These are phyloP conservation scores for Drymonia ruficornis DNA, from an alignment of 2,888 invertebrate species.

Conservation along the genomic window DNA sequence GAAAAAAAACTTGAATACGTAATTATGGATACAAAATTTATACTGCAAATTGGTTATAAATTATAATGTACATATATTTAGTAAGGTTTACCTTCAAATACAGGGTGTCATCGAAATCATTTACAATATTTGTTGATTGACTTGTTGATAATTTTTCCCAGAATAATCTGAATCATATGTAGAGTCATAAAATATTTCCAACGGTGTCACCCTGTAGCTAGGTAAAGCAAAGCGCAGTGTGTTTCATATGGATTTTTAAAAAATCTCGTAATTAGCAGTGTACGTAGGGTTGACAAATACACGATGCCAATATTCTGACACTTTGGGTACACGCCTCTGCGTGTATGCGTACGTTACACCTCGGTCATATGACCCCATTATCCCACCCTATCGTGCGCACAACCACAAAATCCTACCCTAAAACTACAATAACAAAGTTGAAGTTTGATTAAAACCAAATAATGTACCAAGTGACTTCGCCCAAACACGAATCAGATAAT, in stretches of 20 bases:
- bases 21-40: too few species aligned
- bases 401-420: conserved; percentile 58
- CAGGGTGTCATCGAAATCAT: too few species aligned
- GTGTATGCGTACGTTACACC: conserved; percentile 63
- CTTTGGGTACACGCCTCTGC: conserved; percentile 66
- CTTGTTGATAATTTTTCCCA: too few species aligned
- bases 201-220: too few species aligned
- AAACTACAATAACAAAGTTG: conserved; percentile 43
- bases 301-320: conserved; percentile 68
- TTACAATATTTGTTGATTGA: too few species aligned
- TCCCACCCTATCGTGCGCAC: conserved; percentile 55
- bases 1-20: too few species aligned
- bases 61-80: too few species aligned
- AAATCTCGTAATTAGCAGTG: conserved; percentile 37
- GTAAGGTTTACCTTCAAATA: too few species aligned
- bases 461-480: conserved; percentile 58
- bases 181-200: too few species aligned
- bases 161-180: too few species aligned
- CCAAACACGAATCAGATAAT: conserved; percentile 64
- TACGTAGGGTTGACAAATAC: conserved; percentile 53
- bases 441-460: conserved; percentile 45
- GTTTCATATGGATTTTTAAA: neutral
- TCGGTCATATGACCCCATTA: conserved; percentile 75
- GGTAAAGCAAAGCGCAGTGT: too few species aligned
- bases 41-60: too few species aligned